Percentiles rank a stretch among this genome's conserved stretches.
Evolutionary conservation across 2,113 vertebrate species (phyloP).

Genomic region (Aptenodytes forsteri): DNA sequence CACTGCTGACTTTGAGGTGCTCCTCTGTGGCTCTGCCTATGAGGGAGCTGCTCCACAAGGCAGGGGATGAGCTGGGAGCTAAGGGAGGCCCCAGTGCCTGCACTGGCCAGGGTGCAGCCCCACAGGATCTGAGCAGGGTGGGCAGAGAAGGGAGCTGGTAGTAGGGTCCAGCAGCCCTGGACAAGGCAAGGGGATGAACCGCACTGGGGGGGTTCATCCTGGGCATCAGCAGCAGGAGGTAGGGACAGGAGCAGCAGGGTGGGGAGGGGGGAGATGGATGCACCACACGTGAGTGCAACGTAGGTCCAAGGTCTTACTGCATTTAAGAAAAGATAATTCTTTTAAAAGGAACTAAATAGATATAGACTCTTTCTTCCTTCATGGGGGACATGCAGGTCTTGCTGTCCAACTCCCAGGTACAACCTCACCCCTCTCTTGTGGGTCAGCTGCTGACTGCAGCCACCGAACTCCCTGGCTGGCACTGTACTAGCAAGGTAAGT

Average conservation of each 20-base stretch:
- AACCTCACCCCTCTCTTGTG: accelerated
- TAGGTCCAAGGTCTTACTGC: background rate
- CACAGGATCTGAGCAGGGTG: no score
- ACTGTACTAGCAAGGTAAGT: background rate
- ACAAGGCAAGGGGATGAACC: background rate
- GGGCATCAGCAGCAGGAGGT: background rate
- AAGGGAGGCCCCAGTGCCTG: background rate
- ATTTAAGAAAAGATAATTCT: background rate
- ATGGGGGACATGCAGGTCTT: no score
- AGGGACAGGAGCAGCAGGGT: background rate
- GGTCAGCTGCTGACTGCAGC: background rate
- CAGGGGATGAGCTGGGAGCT: background rate
- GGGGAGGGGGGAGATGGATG: background rate
- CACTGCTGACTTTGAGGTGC: background rate
- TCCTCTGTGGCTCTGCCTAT: background rate
- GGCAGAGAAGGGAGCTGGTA: background rate
- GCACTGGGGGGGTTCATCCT: no score
- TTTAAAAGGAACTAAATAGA: background rate
- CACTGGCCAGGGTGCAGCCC: background rate
- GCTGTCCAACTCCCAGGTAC: background rate
- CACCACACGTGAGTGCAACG: accelerated
- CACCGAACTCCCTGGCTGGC: background rate
- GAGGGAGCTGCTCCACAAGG: background rate
- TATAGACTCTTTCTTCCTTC: background rate
- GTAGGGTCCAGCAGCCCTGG: background rate